Evolutionary conservation across 23 tunicate species (phyloP).

Genomic region (Ascidia mentula): DNA sequence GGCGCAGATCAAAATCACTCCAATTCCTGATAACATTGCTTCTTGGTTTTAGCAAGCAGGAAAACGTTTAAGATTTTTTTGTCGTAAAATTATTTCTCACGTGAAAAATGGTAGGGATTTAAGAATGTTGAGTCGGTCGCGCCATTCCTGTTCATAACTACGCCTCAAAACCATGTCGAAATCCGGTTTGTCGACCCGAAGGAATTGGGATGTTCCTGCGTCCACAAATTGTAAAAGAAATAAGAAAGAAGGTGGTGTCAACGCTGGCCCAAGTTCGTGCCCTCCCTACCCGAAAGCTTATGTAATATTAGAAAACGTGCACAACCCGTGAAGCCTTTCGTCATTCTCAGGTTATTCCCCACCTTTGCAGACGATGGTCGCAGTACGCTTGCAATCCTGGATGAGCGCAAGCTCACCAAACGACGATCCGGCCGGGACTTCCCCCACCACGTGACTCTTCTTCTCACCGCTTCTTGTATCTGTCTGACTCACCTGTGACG

Average conservation of each 20-base stretch:
- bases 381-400: conserved; percentile 80
- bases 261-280: too few species aligned
- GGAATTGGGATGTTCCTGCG: conserved; percentile 77
- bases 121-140: conserved; percentile 52
- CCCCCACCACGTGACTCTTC: conserved; percentile 55
- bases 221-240: too few species aligned
- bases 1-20: conserved; percentile 37
- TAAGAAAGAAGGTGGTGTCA: too few species aligned
- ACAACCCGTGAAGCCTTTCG: too few species aligned
- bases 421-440: conserved; percentile 81
- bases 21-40: conserved; percentile 40
- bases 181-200: conserved; percentile 77
- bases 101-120: conserved; percentile 58
- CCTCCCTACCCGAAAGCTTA: too few species aligned
- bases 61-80: not conserved
- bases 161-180: conserved; percentile 66
- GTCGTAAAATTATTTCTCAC: conserved; percentile 16
- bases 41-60: not conserved
- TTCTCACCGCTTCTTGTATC: conserved; percentile 62
- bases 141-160: conserved; percentile 84
- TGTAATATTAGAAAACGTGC: too few species aligned
- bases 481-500: conserved; percentile 48
- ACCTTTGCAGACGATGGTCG: conserved; percentile 92
- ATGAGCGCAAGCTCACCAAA: conserved; percentile 92
- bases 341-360: too few species aligned